These are phyloP conservation scores for Cyphomyrus discorhynchus DNA, from an alignment of 2,113 vertebrate species.

Conservation along the genomic window DNA sequence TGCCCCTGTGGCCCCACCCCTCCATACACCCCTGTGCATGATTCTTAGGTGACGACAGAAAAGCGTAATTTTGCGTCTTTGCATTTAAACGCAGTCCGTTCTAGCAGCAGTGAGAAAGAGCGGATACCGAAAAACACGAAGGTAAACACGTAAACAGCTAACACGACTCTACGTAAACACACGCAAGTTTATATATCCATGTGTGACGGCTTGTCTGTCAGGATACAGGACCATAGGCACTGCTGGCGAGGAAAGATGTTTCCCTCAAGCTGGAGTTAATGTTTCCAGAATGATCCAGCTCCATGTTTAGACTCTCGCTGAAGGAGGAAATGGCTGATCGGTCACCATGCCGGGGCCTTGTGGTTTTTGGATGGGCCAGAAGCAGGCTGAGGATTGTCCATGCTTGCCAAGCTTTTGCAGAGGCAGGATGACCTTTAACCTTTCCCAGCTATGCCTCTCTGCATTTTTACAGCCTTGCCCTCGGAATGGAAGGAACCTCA, in stretches of 20 bases:
- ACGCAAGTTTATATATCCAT: slow-evolving; percentile 15
- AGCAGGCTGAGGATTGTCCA: background rate
- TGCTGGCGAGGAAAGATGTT: background rate
- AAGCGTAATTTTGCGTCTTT: slow-evolving; percentile 24
- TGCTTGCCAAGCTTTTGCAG: background rate
- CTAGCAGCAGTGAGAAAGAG: background rate
- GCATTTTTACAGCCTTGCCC: background rate
- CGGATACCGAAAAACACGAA: slow-evolving; percentile 25
- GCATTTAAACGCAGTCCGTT: slow-evolving; percentile 23
- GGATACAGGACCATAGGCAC: background rate
- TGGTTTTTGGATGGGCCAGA: background rate
- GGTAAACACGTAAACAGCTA: slow-evolving; percentile 39
- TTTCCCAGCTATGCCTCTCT: background rate
- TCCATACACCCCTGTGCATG: slow-evolving; percentile 22
- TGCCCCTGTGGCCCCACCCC: background rate
- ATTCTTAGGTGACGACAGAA: slow-evolving; percentile 36
- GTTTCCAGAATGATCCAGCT: background rate
- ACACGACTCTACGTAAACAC: slow-evolving; percentile 32
- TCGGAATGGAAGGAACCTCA: background rate
- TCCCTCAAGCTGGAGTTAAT: no score
- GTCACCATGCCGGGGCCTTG: background rate
- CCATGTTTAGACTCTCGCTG: background rate
- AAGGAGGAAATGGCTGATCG: slow-evolving; percentile 2
- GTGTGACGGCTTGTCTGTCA: slow-evolving; percentile 27
- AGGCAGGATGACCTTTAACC: background rate